Conservation (phyloP, 2,888 invertebrate genomes). For the Oligia latruncula region DNA sequence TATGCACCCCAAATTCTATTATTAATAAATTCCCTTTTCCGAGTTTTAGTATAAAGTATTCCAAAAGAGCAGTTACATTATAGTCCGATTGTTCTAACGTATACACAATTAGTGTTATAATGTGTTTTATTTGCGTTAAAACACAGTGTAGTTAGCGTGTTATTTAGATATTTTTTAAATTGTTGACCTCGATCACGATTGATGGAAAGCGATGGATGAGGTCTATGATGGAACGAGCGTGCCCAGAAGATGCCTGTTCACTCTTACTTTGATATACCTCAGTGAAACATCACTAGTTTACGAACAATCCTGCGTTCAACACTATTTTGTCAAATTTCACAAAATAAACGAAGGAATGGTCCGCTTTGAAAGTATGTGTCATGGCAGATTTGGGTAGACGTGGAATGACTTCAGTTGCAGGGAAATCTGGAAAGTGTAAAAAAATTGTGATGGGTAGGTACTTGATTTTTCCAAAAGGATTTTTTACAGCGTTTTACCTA, state of each 20-base stretch:
- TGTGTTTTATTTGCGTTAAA: too few species aligned
- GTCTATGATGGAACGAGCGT: too few species aligned
- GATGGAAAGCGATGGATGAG: too few species aligned
- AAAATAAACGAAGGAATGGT: constrained; percentile 21
- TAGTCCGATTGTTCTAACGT: too few species aligned
- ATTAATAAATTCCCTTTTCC: neutral
- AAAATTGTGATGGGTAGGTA: neutral
- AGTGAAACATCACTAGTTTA: neutral
- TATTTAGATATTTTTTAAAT: too few species aligned
- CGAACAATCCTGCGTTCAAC: neutral
- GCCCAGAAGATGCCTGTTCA: too few species aligned
- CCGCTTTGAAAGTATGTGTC: constrained; percentile 20
- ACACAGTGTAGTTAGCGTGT: too few species aligned
- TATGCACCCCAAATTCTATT: neutral
- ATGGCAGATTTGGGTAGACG: neutral
- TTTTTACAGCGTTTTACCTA: neutral
- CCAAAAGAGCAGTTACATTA: neutral
- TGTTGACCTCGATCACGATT: too few species aligned
- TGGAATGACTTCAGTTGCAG: fast-evolving
- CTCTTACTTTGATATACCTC: neutral
- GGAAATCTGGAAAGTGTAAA: constrained; percentile 38
- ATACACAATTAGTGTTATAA: too few species aligned
- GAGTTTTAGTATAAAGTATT: neutral
- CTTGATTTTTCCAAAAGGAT: neutral
- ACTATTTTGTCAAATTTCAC: neutral